Conservation (phyloP, 2,888 invertebrate genomes). For the Synergus gifuensis region DNA sequence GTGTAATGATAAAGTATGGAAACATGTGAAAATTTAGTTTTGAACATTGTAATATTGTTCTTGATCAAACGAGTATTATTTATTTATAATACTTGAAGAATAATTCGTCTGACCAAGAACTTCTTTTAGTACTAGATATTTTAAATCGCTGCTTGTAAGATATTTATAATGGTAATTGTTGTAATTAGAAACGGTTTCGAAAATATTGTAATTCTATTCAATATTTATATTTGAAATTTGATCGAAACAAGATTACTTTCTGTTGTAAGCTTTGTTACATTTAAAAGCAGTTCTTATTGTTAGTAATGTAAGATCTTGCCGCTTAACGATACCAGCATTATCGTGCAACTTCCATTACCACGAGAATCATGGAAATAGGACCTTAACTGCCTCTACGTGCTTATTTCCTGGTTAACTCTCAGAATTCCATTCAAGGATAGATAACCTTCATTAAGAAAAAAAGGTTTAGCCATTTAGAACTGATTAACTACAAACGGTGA, state of each 20-base stretch:
- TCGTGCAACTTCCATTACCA: slow-evolving; percentile 63
- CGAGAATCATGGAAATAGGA: slow-evolving; percentile 61
- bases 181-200: background rate
- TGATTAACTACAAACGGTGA: slow-evolving; percentile 12
- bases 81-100: background rate
- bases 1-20: background rate
- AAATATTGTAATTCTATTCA: background rate
- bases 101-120: background rate
- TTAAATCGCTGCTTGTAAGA: background rate
- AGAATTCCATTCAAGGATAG: slow-evolving; percentile 47
- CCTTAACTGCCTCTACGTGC: slow-evolving; percentile 57
- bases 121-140: background rate
- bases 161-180: background rate
- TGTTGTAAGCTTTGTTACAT: background rate
- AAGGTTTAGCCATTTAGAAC: background rate
- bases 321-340: slow-evolving; percentile 61
- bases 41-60: too few relatives aligned
- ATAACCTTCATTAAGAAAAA: slow-evolving; percentile 38
- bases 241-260: background rate
- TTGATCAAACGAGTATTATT: background rate
- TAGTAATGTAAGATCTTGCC: slow-evolving; percentile 55
- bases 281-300: background rate
- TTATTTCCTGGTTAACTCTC: slow-evolving; percentile 45
- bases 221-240: background rate
- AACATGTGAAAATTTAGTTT: background rate